phyloP scores from a whole-genome alignment of 2,888 invertebrate species.

The Tetragonula carbonaria region DNA sequence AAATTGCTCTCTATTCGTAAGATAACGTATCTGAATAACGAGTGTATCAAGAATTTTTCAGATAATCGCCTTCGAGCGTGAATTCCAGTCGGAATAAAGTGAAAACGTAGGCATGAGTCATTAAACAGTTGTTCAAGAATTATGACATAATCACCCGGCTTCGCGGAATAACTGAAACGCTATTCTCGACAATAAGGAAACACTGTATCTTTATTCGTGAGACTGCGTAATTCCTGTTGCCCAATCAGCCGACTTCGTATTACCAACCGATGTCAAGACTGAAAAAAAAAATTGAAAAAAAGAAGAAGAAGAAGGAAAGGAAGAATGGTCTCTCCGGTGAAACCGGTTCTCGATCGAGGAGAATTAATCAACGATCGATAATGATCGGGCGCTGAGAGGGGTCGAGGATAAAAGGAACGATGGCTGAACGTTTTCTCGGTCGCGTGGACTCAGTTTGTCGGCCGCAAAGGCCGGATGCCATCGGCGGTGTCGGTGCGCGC shows the following conservation, averaged over 20 bases:
- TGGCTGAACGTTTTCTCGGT: slow-evolving; percentile 27
- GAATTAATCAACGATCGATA: neutral
- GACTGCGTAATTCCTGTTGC: neutral
- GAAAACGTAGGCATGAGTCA: neutral
- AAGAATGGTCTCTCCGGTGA: neutral
- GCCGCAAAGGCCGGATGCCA: slow-evolving; percentile 52
- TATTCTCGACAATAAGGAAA: neutral
- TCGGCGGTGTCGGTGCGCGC: slow-evolving; percentile 36
- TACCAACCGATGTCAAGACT: neutral
- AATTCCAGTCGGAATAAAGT: neutral
- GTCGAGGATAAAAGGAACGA: slow-evolving; percentile 11
- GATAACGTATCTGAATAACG: neutral
- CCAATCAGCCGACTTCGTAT: neutral
- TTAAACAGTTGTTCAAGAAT: neutral
- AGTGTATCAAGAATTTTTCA: neutral
- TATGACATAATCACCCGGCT: neutral
- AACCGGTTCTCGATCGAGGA: neutral
- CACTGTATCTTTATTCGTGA: neutral
- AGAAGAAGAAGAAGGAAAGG: neutral
- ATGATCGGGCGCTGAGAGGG: neutral
- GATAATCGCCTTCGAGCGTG: neutral
- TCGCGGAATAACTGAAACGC: neutral
- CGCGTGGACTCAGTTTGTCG: slow-evolving; percentile 9
- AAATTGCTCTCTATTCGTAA: too few species aligned
- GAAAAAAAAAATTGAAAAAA: too few species aligned